phyloP scores from a whole-genome alignment of 2,888 invertebrate genomes.

The Ophion slaviceki region DNA sequence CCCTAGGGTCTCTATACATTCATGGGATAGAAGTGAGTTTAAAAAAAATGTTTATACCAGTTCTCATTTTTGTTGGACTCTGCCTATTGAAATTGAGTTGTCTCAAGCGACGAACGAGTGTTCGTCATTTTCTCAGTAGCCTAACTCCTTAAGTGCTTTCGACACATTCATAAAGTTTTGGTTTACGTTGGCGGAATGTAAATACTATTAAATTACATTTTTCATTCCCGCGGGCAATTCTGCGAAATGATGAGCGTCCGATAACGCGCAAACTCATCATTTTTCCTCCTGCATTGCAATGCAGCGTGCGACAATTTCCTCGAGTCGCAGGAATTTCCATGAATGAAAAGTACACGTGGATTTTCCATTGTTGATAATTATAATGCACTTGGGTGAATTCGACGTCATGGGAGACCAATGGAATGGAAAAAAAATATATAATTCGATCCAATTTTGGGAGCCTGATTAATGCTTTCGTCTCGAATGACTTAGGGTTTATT shows the following conservation, averaged over 20 bases:
- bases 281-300: neutral
- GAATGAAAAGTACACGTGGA: neutral
- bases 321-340: neutral
- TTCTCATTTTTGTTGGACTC: too few species aligned
- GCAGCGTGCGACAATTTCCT: neutral
- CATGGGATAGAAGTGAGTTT: too few species aligned
- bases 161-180: too few species aligned
- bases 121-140: too few species aligned
- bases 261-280: neutral
- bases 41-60: too few species aligned
- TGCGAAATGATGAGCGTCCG: neutral
- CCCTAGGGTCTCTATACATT: too few species aligned
- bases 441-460: neutral
- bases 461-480: neutral
- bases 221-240: too few species aligned
- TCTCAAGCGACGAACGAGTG: too few species aligned
- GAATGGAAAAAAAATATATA: neutral
- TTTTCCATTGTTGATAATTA: conserved; percentile 3
- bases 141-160: too few species aligned
- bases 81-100: too few species aligned
- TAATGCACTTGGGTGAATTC: neutral
- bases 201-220: neutral
- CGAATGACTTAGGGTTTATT: conserved; percentile 6
- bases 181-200: neutral
- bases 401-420: too few species aligned